Conservation (phyloP, 2,888 invertebrate species). For the Stegophylla sp. region DNA sequence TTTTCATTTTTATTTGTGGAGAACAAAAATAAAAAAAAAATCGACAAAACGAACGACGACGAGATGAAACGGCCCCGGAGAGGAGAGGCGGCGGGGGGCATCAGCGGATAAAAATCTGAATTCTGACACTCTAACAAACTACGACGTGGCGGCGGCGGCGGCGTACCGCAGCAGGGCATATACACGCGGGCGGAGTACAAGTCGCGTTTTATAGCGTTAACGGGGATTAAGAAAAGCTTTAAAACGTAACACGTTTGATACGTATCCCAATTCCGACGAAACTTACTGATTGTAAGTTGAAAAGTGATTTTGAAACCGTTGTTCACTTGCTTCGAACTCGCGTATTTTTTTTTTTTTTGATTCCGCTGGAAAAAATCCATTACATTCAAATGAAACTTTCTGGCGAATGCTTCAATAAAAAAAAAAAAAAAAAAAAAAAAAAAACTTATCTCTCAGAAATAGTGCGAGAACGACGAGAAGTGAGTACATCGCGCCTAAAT, state of each 20-base stretch:
- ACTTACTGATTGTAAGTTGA: not conserved
- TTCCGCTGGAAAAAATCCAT: not conserved
- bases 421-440: too few species aligned
- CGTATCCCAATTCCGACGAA: not conserved
- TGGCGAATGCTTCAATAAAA: not conserved
- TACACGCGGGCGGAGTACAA: not conserved
- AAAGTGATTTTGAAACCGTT: slow-evolving; percentile 33
- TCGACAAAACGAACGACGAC: too few species aligned
- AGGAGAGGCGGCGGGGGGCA: too few species aligned
- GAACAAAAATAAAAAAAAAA: not conserved
- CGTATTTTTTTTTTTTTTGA: too few species aligned
- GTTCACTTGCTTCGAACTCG: slow-evolving; percentile 15
- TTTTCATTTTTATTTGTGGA: not conserved
- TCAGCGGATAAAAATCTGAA: not conserved
- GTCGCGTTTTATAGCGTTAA: too few species aligned
- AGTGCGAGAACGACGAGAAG: too few species aligned
- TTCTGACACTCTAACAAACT: not conserved
- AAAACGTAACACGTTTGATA: slow-evolving; percentile 15
- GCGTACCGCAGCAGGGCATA: not conserved
- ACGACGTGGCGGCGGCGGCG: too few species aligned
- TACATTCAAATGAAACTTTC: slow-evolving; percentile 18
- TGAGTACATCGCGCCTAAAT: not conserved
- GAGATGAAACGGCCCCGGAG: too few species aligned
- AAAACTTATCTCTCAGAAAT: slow-evolving; percentile 10
- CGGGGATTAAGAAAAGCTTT: slow-evolving; percentile 18